These are phyloP conservation scores for Allobates femoralis DNA, from an alignment of 2,797 vertebrate genomes.

Conservation along the genomic window DNA sequence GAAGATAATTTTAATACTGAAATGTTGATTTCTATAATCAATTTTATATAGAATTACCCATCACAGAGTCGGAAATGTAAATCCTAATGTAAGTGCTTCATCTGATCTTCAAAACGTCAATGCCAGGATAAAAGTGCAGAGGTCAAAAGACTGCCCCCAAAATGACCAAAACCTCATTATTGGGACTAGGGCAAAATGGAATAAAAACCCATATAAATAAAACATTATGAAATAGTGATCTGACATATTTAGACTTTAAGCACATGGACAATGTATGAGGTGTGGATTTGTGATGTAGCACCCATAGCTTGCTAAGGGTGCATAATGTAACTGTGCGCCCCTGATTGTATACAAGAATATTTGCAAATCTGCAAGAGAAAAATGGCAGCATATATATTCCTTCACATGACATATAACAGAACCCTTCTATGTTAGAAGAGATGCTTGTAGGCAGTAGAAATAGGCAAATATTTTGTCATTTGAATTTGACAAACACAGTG, in stretches of 20 bases:
- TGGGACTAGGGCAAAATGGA: no score
- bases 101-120: slow-evolving; percentile 10
- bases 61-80: slow-evolving; percentile 38
- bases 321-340: no score
- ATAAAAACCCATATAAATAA: background rate
- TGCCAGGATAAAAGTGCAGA: background rate
- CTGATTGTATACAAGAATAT: no score
- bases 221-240: background rate
- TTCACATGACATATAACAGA: no score
- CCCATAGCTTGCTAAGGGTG: background rate
- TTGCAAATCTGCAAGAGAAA: no score
- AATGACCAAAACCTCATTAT: background rate
- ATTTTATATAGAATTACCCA: slow-evolving; percentile 50
- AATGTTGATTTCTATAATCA: slow-evolving; percentile 58
- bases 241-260: background rate
- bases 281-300: background rate
- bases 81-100: slow-evolving; percentile 36
- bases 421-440: no score
- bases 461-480: no score
- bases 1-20: slow-evolving; percentile 52
- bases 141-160: background rate
- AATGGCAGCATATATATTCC: no score
- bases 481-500: no score
- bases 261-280: background rate
- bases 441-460: no score